These are phyloP conservation scores for Drosophila paramelanica DNA, from an alignment of 2,888 invertebrate species.

Conservation along the genomic window DNA sequence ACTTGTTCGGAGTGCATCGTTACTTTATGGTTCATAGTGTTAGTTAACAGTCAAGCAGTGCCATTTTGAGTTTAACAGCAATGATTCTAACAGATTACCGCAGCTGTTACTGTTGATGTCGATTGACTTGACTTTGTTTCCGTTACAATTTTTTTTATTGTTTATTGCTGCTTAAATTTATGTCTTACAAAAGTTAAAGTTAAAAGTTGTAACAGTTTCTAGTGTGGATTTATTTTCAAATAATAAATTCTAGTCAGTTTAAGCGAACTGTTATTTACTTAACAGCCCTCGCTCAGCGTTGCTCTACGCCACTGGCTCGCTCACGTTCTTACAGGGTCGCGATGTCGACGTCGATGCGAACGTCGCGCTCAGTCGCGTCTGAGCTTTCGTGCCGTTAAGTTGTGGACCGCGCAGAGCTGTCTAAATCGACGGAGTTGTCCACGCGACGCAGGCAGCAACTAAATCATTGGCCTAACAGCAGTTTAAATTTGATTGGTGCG, in stretches of 20 bases:
- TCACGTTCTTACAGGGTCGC: conserved; percentile 2
- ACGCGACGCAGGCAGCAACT: conserved; percentile 51
- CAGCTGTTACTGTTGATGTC: no score
- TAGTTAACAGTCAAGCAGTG: neutral
- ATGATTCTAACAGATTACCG: neutral
- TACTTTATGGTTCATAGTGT: neutral
- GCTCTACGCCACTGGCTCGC: conserved; percentile 35
- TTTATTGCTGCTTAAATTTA: no score
- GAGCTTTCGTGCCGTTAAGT: conserved; percentile 72
- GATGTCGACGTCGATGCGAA: conserved; percentile 8
- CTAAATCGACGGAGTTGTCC: conserved; percentile 11
- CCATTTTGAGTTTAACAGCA: conserved; percentile 45
- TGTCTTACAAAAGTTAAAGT: no score
- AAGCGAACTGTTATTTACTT: conserved; percentile 2
- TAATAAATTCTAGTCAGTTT: neutral
- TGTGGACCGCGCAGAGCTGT: conserved; percentile 39
- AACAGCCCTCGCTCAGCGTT: conserved; percentile 3
- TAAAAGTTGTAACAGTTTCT: no score
- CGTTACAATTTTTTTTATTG: no score
- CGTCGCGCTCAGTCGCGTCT: conserved; percentile 59
- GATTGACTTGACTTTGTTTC: no score
- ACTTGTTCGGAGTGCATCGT: no score
- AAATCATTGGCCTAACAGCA: conserved; percentile 66
- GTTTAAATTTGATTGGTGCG: conserved; percentile 48
- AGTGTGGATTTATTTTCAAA: no score